phyloP scores from a whole-genome alignment of 2,113 vertebrate genomes.

The Pseudonaja textilis region DNA sequence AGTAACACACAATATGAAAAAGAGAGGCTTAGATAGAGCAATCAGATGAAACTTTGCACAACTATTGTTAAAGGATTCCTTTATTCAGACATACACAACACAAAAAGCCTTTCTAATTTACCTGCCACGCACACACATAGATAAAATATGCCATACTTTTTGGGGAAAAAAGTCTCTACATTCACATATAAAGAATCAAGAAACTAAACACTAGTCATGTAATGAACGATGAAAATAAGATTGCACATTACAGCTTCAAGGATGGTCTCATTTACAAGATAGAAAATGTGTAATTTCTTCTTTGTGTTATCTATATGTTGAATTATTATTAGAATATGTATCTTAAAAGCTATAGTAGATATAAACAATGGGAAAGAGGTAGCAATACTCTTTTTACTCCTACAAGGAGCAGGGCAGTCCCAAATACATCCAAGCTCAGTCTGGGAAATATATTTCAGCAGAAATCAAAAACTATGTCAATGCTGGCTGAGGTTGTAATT shows the following conservation, averaged over 20 bases:
- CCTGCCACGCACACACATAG: neutral
- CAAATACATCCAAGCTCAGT: neutral
- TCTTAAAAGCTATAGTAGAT: neutral
- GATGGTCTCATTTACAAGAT: neutral
- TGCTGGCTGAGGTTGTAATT: neutral
- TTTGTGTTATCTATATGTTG: neutral
- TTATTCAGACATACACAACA: neutral
- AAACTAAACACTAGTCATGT: neutral
- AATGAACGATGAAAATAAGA: neutral
- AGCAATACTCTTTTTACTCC: neutral
- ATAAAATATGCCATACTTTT: neutral
- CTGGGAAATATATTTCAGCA: neutral
- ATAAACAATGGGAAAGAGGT: neutral
- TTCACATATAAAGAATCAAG: neutral
- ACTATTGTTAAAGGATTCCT: neutral
- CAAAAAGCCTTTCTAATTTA: neutral
- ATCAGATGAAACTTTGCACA: neutral
- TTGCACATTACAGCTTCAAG: neutral
- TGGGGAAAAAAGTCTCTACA: neutral
- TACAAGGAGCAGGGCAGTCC: neutral
- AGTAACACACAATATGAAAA: constrained; percentile 38
- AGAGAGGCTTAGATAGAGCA: constrained; percentile 38
- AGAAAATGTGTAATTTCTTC: neutral
- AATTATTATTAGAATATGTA: neutral
- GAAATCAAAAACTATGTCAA: neutral